phyloP scores from a whole-genome alignment of 2,888 invertebrate genomes.

The Synanthedon vespiformis region DNA sequence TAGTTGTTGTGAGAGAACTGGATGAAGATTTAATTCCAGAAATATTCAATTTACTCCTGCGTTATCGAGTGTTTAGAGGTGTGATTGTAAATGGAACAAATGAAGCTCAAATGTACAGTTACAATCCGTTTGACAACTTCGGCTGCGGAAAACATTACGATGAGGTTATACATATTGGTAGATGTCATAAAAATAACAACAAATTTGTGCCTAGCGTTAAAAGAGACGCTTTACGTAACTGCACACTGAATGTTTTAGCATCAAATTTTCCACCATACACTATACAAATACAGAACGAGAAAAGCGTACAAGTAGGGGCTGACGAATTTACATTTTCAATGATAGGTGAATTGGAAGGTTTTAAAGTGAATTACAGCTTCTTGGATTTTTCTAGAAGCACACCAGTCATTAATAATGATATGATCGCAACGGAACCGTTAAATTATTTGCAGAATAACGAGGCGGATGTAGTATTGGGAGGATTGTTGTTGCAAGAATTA shows the following conservation, averaged over 20 bases:
- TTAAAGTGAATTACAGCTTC: slow-evolving; percentile 25
- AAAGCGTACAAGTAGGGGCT: slow-evolving; percentile 7
- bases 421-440: slow-evolving; percentile 20
- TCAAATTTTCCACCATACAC: slow-evolving; percentile 34
- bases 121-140: slow-evolving; percentile 39
- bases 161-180: slow-evolving; percentile 24
- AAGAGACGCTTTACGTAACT: slow-evolving; percentile 26
- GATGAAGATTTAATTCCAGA: slow-evolving; percentile 9
- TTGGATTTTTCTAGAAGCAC: slow-evolving; percentile 12
- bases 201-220: slow-evolving; percentile 26
- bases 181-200: slow-evolving; percentile 16
- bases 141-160: slow-evolving; percentile 38
- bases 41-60: slow-evolving; percentile 28
- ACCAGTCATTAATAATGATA: slow-evolving; percentile 10
- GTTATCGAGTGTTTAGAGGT: slow-evolving; percentile 20
- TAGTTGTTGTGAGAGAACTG: slow-evolving; percentile 21
- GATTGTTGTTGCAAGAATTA: slow-evolving; percentile 13
- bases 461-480: slow-evolving; percentile 18
- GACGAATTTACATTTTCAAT: slow-evolving; percentile 21
- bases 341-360: slow-evolving; percentile 24
- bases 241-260: slow-evolving; percentile 24
- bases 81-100: slow-evolving; percentile 23
- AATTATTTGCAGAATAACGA: slow-evolving; percentile 12
- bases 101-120: slow-evolving; percentile 27
- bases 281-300: slow-evolving; percentile 9